Percentiles rank a stretch among this genome's conserved stretches.
These are phyloP conservation scores for Callocephalon fimbriatum DNA, from an alignment of 2,113 vertebrate species.

Conservation along the genomic window DNA sequence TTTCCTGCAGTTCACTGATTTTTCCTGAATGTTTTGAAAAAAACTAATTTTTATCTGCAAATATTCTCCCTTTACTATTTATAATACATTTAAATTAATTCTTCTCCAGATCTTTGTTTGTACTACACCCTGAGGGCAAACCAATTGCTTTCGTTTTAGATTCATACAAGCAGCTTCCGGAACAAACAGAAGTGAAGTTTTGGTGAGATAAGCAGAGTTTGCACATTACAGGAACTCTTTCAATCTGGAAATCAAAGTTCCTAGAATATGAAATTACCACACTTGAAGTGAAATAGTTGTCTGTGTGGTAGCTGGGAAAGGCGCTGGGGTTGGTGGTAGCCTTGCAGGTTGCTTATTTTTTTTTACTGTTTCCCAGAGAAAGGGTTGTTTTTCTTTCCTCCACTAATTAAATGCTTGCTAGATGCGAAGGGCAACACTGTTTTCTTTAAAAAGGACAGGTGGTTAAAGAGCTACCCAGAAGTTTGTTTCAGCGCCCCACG, in stretches of 20 bases:
- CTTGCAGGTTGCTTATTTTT: background rate
- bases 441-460: background rate
- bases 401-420: background rate
- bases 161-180: background rate
- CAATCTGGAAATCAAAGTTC: background rate
- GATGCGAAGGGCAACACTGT: background rate
- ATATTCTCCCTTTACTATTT: background rate
- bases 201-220: background rate
- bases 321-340: background rate
- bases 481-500: background rate
- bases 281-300: background rate
- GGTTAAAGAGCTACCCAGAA: background rate
- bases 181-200: background rate
- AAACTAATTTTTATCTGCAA: background rate
- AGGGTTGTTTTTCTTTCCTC: background rate
- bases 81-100: background rate
- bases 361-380: background rate
- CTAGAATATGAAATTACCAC: background rate
- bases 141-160: background rate
- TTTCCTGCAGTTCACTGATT: background rate
- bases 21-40: background rate
- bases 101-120: background rate
- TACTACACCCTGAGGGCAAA: background rate
- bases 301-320: background rate
- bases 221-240: background rate